Evolutionary conservation across 2,113 vertebrate species (phyloP).

Genomic region (Mystacornis crossleyi): DNA sequence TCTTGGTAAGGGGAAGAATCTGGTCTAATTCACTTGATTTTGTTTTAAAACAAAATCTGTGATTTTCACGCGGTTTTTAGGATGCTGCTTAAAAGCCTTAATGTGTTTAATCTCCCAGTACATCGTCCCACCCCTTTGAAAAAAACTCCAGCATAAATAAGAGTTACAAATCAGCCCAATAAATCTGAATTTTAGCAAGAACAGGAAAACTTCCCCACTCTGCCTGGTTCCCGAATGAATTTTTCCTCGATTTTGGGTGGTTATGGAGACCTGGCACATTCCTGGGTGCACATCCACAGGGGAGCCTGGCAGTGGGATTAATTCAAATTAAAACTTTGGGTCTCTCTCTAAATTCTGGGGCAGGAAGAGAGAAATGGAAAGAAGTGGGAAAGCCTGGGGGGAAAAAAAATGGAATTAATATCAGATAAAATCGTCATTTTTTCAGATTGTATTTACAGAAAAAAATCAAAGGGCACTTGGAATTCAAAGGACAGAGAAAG

Average conservation of each 20-base stretch:
- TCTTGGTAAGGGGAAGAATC: not conserved
- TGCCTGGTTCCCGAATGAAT: not conserved
- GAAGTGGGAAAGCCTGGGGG: not conserved
- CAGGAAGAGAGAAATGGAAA: too few relatives aligned
- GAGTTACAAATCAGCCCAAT: not conserved
- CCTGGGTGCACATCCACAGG: not conserved
- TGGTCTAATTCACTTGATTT: too few relatives aligned
- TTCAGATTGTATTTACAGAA: not conserved
- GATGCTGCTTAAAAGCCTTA: not conserved
- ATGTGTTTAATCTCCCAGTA: not conserved
- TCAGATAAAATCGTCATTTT: not conserved
- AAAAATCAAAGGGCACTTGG: not conserved
- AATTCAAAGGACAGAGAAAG: not conserved
- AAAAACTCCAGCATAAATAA: not conserved
- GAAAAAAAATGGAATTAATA: not conserved
- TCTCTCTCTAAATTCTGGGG: not conserved
- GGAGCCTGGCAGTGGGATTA: not conserved
- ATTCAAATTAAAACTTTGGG: not conserved
- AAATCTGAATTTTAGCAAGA: not conserved
- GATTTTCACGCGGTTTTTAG: not conserved
- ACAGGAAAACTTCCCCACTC: not conserved
- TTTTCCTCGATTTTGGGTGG: not conserved
- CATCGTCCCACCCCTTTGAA: not conserved
- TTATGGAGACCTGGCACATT: not conserved
- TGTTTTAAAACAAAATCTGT: not conserved